Conservation (phyloP, 2,797 vertebrate genomes). For the Catostomus latipinnis region DNA sequence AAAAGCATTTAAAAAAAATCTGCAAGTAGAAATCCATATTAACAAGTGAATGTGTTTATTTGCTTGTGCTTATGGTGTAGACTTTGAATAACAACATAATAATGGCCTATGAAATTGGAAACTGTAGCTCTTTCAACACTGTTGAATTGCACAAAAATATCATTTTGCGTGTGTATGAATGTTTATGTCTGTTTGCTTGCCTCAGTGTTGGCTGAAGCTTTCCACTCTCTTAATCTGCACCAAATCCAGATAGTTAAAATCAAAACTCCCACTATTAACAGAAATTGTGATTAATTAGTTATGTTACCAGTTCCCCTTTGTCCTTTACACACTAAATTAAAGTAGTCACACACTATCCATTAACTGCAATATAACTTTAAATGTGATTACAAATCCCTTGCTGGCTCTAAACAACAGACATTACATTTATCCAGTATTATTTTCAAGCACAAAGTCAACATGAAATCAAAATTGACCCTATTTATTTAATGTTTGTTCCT, state of each 20-base stretch:
- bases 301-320: no score
- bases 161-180: constrained; percentile 1
- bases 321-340: no score
- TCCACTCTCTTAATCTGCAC: constrained; percentile 11
- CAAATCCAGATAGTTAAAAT: background rate
- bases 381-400: no score
- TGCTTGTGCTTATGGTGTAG: background rate
- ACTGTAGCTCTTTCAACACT: background rate
- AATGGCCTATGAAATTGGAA: background rate
- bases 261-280: background rate
- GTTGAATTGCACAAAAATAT: background rate
- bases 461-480: no score
- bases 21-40: constrained; percentile 6
- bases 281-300: no score
- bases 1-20: background rate
- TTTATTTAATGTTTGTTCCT: no score
- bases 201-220: background rate
- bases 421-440: no score
- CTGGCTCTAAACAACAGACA: no score
- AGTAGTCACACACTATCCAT: no score
- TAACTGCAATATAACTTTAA: no score
- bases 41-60: constrained; percentile 17
- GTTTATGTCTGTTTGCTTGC: constrained; percentile 5
- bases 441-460: no score
- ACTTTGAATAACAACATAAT: background rate